These are phyloP conservation scores for Ophraella communa DNA, from an alignment of 2,888 invertebrate species.

Conservation along the genomic window DNA sequence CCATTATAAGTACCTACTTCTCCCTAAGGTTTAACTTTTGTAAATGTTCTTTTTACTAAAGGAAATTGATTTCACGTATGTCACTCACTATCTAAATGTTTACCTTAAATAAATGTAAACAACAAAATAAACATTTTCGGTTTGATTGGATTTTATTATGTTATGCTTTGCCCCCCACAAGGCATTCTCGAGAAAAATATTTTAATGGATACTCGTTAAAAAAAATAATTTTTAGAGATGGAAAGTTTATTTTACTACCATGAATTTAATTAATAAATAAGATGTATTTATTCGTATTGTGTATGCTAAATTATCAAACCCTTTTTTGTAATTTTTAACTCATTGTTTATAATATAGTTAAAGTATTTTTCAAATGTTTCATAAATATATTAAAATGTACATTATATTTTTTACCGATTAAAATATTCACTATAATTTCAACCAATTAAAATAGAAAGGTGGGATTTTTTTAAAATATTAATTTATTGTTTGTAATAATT, in stretches of 20 bases:
- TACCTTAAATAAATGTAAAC: constrained; percentile 31
- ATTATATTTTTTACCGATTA: too few relatives aligned
- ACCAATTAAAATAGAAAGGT: too few relatives aligned
- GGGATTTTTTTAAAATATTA: too few relatives aligned
- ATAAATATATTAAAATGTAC: too few relatives aligned
- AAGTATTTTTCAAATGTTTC: too few relatives aligned
- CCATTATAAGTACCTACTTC: constrained; percentile 23
- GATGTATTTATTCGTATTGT: too few relatives aligned
- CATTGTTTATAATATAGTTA: too few relatives aligned
- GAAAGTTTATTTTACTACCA: neutral
- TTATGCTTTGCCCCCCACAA: neutral
- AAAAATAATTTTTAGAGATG: neutral
- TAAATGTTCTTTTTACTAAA: constrained; percentile 18
- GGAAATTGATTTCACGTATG: constrained; percentile 40
- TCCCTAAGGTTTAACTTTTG: constrained; percentile 22
- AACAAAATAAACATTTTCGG: constrained; percentile 22
- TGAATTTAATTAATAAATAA: neutral
- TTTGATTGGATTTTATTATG: constrained; percentile 3
- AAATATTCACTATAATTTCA: too few relatives aligned
- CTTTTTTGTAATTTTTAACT: too few relatives aligned
- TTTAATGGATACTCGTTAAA: neutral
- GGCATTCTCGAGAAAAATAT: neutral
- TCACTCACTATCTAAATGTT: constrained; percentile 32
- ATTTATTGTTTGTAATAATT: too few relatives aligned
- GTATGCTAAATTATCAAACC: too few relatives aligned